phyloP scores from a whole-genome alignment of 2,888 invertebrate species.

The Hydropsyche betteni region DNA sequence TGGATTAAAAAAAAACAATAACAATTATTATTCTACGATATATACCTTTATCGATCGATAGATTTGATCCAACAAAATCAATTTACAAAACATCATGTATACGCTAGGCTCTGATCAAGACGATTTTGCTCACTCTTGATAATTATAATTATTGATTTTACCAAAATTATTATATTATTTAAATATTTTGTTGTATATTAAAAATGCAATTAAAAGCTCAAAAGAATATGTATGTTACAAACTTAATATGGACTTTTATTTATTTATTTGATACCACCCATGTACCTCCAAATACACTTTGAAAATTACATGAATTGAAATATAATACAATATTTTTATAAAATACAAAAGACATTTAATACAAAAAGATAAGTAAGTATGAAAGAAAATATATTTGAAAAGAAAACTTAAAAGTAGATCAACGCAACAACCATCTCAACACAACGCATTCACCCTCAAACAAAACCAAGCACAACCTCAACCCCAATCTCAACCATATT shows the following conservation, averaged over 20 bases:
- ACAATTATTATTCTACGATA: constrained; percentile 45
- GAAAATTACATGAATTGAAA: not conserved
- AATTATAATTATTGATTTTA: constrained; percentile 73
- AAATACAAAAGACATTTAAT: too few species aligned
- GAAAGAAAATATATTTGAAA: too few species aligned
- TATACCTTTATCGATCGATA: constrained; percentile 54
- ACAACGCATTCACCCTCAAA: too few species aligned
- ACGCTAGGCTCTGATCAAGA: constrained; percentile 75
- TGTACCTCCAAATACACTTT: constrained; percentile 8
- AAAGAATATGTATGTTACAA: constrained; percentile 88
- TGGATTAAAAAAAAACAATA: constrained; percentile 58
- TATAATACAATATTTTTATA: too few species aligned
- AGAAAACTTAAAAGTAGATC: too few species aligned
- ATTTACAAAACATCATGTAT: constrained; percentile 78
- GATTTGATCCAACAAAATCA: constrained; percentile 63
- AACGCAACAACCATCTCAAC: too few species aligned
- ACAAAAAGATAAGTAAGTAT: too few species aligned
- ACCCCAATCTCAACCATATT: too few species aligned
- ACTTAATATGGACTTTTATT: constrained; percentile 66
- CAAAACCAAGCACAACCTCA: too few species aligned
- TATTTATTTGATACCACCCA: constrained; percentile 46
- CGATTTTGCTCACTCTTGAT: constrained; percentile 71
- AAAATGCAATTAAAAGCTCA: constrained; percentile 85
- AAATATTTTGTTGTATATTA: constrained; percentile 85
- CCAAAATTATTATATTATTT: constrained; percentile 81